Conservation (phyloP, 2,113 vertebrate species). For the Tupaia chinensis region DNA sequence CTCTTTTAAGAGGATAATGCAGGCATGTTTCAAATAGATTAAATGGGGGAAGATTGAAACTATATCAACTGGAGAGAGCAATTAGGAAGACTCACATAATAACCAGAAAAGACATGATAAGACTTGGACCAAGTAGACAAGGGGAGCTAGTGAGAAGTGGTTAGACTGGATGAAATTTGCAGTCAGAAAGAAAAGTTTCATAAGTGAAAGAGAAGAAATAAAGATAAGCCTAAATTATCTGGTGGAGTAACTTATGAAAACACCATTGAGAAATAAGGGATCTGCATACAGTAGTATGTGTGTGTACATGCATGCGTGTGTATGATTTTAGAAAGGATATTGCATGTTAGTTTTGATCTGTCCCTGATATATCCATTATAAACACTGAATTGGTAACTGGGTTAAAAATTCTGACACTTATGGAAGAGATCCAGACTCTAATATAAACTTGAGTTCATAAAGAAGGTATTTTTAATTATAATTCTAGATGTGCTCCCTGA, state of each 20-base stretch:
- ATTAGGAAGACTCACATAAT: background rate
- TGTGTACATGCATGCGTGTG: background rate
- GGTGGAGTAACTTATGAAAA: background rate
- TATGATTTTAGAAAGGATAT: background rate
- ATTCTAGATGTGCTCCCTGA: background rate
- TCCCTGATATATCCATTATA: background rate
- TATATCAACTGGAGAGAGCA: background rate
- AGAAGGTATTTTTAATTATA: background rate
- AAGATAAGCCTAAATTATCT: background rate
- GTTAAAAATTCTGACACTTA: background rate
- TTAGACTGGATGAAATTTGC: background rate
- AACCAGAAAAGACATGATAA: background rate
- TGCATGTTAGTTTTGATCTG: background rate
- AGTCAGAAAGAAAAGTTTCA: background rate
- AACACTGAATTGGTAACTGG: background rate
- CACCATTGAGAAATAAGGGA: background rate
- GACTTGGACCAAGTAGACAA: background rate
- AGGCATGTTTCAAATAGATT: background rate
- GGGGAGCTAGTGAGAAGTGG: background rate
- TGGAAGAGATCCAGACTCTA: background rate
- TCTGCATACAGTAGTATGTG: too few species aligned
- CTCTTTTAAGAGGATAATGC: background rate
- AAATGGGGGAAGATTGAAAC: background rate
- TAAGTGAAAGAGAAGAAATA: background rate
- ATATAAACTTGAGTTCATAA: background rate